A percentile compares a stretch with the other conserved stretches of the same genome.
These are phyloP conservation scores for Lacanobia wlatinum DNA, from an alignment of 2,888 invertebrate genomes.

Conservation along the genomic window DNA sequence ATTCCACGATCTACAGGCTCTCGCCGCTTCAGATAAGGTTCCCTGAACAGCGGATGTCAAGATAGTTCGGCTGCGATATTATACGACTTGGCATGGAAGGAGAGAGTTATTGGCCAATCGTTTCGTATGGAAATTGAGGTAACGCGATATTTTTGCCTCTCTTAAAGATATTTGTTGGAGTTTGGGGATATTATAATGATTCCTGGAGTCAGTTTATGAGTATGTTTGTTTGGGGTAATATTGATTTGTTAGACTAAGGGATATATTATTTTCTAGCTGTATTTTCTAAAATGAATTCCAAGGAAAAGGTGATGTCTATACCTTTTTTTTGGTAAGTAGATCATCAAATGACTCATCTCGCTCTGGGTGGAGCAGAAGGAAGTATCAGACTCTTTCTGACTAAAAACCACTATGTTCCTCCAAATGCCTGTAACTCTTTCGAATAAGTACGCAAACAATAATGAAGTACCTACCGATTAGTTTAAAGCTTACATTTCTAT, in stretches of 20 bases:
- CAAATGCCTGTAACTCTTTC: too few species aligned
- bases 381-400: too few species aligned
- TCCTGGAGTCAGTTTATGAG: slow-evolving; percentile 22
- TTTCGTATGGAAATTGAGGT: slow-evolving; percentile 15
- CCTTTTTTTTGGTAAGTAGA: too few species aligned
- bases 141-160: slow-evolving; percentile 21
- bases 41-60: slow-evolving; percentile 37
- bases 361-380: too few species aligned
- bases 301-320: too few species aligned
- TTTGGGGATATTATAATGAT: slow-evolving; percentile 12
- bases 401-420: too few species aligned
- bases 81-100: slow-evolving; percentile 7
- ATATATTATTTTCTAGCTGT: background rate
- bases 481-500: too few species aligned
- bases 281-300: background rate
- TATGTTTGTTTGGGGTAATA: slow-evolving; percentile 10
- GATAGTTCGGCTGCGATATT: slow-evolving; percentile 22
- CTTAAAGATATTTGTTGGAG: background rate
- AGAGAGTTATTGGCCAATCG: slow-evolving; percentile 33
- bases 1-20: slow-evolving; percentile 5
- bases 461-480: too few species aligned
- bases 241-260: background rate
- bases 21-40: slow-evolving; percentile 33
- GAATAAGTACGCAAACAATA: too few species aligned
- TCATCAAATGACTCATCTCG: too few species aligned